Percentiles rank a stretch among this genome's conserved stretches.
Evolutionary conservation across 2,888 invertebrate genomes (phyloP).

Genomic region (Cabera pusaria): DNA sequence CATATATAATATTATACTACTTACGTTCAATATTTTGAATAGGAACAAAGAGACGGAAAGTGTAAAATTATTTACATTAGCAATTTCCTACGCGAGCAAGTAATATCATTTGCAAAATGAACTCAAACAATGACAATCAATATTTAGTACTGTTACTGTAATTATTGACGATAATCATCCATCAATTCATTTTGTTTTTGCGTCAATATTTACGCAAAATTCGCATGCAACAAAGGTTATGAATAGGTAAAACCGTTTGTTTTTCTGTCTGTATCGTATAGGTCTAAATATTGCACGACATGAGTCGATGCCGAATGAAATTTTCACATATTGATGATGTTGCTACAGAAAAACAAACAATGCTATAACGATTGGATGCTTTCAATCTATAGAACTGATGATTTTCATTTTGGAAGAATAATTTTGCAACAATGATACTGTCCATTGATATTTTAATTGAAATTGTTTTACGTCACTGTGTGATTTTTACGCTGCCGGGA

Average conservation of each 20-base stretch:
- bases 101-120: background rate
- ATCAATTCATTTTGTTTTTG: slow-evolving; percentile 12
- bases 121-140: slow-evolving; percentile 1
- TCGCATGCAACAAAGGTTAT: slow-evolving; percentile 24
- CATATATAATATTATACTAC: too few relatives aligned
- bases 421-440: slow-evolving; percentile 10
- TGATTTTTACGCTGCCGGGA: slow-evolving; percentile 1
- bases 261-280: slow-evolving; percentile 55
- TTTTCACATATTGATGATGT: slow-evolving; percentile 76
- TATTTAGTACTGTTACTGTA: slow-evolving; percentile 8
- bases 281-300: slow-evolving; percentile 62
- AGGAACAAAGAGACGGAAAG: too few relatives aligned
- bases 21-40: too few relatives aligned
- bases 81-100: too few relatives aligned
- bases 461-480: slow-evolving; percentile 3
- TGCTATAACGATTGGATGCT: slow-evolving; percentile 61
- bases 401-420: slow-evolving; percentile 39
- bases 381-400: slow-evolving; percentile 58
- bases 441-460: slow-evolving; percentile 17
- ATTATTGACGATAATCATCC: slow-evolving; percentile 2
- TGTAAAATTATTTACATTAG: too few relatives aligned
- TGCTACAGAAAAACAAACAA: slow-evolving; percentile 67
- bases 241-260: slow-evolving; percentile 60
- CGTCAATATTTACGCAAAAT: slow-evolving; percentile 13
- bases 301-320: slow-evolving; percentile 62